phyloP scores from a whole-genome alignment of 2,113 vertebrate genomes.

The Aix galericulata region DNA sequence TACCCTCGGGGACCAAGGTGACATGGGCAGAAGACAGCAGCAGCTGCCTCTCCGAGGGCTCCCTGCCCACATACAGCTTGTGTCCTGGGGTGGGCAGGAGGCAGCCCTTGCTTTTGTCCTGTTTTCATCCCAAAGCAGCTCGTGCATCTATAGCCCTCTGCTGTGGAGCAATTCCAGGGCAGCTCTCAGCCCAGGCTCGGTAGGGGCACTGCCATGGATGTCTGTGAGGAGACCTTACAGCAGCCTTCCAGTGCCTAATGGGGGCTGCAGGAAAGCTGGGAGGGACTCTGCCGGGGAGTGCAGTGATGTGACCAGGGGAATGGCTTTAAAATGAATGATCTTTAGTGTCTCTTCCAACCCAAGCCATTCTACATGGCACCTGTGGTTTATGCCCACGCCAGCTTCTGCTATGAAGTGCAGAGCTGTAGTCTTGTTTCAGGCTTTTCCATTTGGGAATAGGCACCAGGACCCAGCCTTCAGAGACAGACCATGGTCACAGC shows the following conservation, averaged over 20 bases:
- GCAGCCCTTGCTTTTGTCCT: neutral
- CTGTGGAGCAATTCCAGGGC: too few relatives aligned
- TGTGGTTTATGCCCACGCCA: neutral
- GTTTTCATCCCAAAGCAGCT: neutral
- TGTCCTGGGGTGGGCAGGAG: neutral
- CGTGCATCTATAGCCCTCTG: neutral
- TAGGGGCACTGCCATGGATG: too few relatives aligned
- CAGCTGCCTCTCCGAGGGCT: neutral
- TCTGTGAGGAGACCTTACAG: too few relatives aligned
- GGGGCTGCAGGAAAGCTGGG: too few relatives aligned
- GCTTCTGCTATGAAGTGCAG: neutral
- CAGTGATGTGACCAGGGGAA: too few relatives aligned
- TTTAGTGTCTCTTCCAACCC: too few relatives aligned
- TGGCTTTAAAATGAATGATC: too few relatives aligned
- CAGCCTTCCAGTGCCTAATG: too few relatives aligned
- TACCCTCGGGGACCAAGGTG: neutral
- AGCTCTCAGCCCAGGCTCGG: too few relatives aligned
- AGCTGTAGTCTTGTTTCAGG: neutral
- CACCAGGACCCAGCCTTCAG: neutral
- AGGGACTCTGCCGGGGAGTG: too few relatives aligned
- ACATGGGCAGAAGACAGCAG: neutral
- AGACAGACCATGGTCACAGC: neutral
- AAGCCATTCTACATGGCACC: rapidly evolving
- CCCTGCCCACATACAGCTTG: rapidly evolving
- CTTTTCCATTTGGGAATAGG: neutral